Conservation (phyloP, 2,113 vertebrate species). For the Dendropsophus ebraccatus region DNA sequence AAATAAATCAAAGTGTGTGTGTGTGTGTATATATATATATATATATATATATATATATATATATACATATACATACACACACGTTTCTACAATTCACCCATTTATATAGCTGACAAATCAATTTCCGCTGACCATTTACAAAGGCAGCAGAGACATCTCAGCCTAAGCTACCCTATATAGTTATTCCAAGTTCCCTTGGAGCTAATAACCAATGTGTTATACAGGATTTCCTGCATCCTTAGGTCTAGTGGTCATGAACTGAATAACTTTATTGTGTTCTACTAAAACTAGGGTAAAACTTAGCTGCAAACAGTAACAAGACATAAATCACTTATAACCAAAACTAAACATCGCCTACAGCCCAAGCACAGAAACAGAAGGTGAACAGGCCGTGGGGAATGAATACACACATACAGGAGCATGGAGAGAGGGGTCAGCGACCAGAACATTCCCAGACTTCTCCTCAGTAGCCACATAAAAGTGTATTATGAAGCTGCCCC, state of each 20-base stretch:
- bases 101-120: too few relatives aligned
- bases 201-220: too few relatives aligned
- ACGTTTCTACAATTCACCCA: too few relatives aligned
- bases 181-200: too few relatives aligned
- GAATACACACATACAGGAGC: background rate
- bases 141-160: too few relatives aligned
- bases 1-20: too few relatives aligned
- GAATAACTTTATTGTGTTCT: background rate
- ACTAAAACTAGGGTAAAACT: background rate
- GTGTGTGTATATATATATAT: too few relatives aligned
- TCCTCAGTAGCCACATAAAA: constrained; percentile 49
- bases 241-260: background rate
- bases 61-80: too few relatives aligned
- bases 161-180: too few relatives aligned
- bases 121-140: too few relatives aligned
- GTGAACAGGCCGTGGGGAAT: background rate
- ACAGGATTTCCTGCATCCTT: background rate
- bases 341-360: background rate
- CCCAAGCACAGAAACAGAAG: background rate
- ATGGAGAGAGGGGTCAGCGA: background rate
- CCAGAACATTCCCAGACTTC: constrained; percentile 38
- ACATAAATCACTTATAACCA: background rate
- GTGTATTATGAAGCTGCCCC: background rate
- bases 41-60: too few relatives aligned
- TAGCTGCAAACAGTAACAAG: background rate